Evolutionary conservation across 2,797 vertebrate genomes (phyloP), one percentile per base, ranked within the genome.

Genomic region (Botia kubotai): DNA sequence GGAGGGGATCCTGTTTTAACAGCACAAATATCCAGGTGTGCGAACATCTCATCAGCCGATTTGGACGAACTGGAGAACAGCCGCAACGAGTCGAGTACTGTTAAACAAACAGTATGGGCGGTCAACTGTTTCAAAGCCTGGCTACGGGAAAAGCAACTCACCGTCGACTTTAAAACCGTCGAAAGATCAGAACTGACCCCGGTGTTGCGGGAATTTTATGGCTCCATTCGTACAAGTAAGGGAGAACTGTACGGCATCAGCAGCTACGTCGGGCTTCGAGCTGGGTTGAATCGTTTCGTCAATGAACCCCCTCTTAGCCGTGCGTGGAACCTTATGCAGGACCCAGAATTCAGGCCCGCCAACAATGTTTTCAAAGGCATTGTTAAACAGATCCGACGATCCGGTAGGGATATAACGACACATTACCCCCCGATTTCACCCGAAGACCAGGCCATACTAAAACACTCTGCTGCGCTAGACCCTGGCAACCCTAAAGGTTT

Each of bases 181-280:
- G 53, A 80, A 4, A 85, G 77, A 63, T 60, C 53, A 0, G 73
- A 86, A 21, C 23, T 84, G 3, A 80, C 77, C 53, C 12, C 63
- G 17, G 58, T 84, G 5, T 58, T 84, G 33, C 77, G 52, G 6
- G 52, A 84, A 39, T 83, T 83, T 72, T 86, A 85, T 7, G 67
- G 75, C 26, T 80, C 80, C 19, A 82, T 81, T 33, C 43, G 77
- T 23, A 84, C 74, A 6, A 77, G 70, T 65, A 83, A 83, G 33
- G 70, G 80, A 2, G 70, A 80, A 26, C 4, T 67, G 33, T 86
- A 80, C 10, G 65, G 80, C 0, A 80, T 86, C 73, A 74, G 73
- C 36, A 86, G 82, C 58, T 80, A 78, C 14, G 23, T 79, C 5
- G 76, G 80, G 14, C 76, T 82, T 10, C 69, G 83, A 1, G 77